Evolutionary conservation across 2,113 vertebrate genomes (phyloP).

Genomic region (Smithornis capensis): DNA sequence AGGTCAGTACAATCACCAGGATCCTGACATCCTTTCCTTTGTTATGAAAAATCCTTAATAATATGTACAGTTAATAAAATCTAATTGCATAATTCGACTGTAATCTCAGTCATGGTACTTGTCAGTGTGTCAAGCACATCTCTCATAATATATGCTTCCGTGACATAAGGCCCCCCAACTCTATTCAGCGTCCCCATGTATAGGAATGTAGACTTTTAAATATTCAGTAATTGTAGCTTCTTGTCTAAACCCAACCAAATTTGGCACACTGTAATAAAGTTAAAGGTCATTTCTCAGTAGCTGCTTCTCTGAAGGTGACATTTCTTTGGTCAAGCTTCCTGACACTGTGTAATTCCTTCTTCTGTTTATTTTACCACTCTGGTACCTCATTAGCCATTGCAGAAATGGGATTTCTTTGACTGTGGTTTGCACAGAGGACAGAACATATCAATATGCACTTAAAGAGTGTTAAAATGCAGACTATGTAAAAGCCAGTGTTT

Average conservation of each 20-base stretch:
- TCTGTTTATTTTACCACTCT: conserved; percentile 49
- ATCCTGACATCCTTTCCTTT: conserved; percentile 11
- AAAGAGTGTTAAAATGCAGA: conserved; percentile 37
- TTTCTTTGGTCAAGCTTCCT: conserved; percentile 32
- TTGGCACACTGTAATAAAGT: conserved; percentile 39
- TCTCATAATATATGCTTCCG: not conserved
- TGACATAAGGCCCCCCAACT: not conserved
- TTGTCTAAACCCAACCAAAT: conserved; percentile 41
- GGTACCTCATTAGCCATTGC: conserved; percentile 28
- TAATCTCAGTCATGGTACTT: not conserved
- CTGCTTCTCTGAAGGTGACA: conserved; percentile 48
- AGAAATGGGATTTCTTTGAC: conserved; percentile 35
- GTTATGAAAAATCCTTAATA: conserved; percentile 45
- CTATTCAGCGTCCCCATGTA: not conserved
- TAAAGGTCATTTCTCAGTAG: conserved; percentile 47
- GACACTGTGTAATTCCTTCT: conserved; percentile 23
- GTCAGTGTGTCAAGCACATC: conserved; percentile 9
- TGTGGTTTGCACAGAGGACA: conserved; percentile 42
- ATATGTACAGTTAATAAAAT: conserved; percentile 27
- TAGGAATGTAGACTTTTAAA: conserved; percentile 26
- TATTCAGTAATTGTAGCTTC: conserved; percentile 34
- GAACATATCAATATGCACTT: not conserved
- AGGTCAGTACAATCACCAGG: conserved; percentile 29
- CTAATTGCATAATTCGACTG: conserved; percentile 44
- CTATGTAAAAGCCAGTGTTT: conserved; percentile 34